phyloP scores from a whole-genome alignment of 2,888 invertebrate genomes.

The Ennomos erosarius region DNA sequence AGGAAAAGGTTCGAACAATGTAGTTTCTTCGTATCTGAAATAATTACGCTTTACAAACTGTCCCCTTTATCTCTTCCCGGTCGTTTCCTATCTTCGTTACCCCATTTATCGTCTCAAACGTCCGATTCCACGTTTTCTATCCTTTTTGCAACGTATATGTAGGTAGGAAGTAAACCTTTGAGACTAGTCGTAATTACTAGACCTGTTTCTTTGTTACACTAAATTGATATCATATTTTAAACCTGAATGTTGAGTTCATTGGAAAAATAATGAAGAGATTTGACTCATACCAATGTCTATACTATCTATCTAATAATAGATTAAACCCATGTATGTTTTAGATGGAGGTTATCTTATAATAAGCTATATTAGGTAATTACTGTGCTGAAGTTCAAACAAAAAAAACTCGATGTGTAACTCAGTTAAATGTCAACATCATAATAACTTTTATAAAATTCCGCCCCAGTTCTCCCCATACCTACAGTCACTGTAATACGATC shows the following conservation, averaged over 20 bases:
- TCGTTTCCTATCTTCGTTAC: slow-evolving; percentile 64
- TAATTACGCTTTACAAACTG: slow-evolving; percentile 72
- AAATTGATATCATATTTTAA: slow-evolving; percentile 9
- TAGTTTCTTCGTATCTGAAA: slow-evolving; percentile 50
- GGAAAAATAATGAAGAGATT: too few relatives aligned
- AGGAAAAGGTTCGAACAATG: slow-evolving; percentile 24
- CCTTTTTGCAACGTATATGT: slow-evolving; percentile 23
- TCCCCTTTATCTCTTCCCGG: slow-evolving; percentile 63
- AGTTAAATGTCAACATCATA: slow-evolving; percentile 18
- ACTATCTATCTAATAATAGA: too few relatives aligned
- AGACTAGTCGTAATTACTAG: slow-evolving; percentile 27
- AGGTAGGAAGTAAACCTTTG: not conserved
- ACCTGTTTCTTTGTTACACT: slow-evolving; percentile 24
- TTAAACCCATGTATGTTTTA: too few relatives aligned
- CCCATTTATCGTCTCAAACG: slow-evolving; percentile 59
- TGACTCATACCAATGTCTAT: too few relatives aligned
- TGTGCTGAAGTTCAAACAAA: not conserved
- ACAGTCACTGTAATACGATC: slow-evolving; percentile 39
- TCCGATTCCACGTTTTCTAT: slow-evolving; percentile 31
- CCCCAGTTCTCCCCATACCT: slow-evolving; percentile 30
- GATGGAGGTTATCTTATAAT: too few relatives aligned
- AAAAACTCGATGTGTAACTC: slow-evolving; percentile 5
- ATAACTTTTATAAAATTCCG: slow-evolving; percentile 29
- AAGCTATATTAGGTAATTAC: too few relatives aligned
- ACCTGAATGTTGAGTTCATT: too few relatives aligned